Evolutionary conservation across 2,888 invertebrate species (phyloP), one percentile per base, ranked within the genome.

Genomic region (Leptopilina drosophilae): DNA sequence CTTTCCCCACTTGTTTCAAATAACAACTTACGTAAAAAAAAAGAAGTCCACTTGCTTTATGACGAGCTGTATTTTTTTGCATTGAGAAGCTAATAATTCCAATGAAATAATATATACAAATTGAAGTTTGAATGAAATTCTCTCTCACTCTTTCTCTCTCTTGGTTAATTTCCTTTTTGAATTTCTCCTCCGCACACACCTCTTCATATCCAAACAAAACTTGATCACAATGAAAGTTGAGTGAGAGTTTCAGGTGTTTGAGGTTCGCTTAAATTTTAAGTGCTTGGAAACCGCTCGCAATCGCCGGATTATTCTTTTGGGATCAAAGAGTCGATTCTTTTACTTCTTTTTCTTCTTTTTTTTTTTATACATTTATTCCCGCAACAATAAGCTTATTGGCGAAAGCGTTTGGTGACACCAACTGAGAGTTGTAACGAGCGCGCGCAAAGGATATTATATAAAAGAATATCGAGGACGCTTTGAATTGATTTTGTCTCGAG

Each of bases 301-400:
- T 53, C 53, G 69, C 53, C 26, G 56, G 56, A 73, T 73, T 40
- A 56, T 56, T 56, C 73, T 56, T 73, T 33, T 5, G 40, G 56
- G 56, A 73, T 73, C 56, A 73, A 73, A 73, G 73, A 73, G 73
- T 73, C 26, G 53, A 73, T 56, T 73, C 56, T 73, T 73, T 73
- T 20, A 46, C 40, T 56, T 73, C 56, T 73, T 73, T 73, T 20
- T 20, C 20, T 49, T 64, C 26, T 76, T 8, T 64, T 15, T 76
- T 76, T 8, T 4, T 15, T 76, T 20, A 5, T 4, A 12, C 11
- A 49, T 49, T 49, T 49, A 49, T 40, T 76, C 42, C 4, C 40
- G 5, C 40, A 42, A 76, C 42, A 76, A 64, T 40, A 26, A 46
- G 33, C 62, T 76, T 42, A 42, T 42, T 42, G 42, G 62, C 42